Conservation (phyloP, 2,797 vertebrate genomes). For the Halcyon leucocephala region DNA sequence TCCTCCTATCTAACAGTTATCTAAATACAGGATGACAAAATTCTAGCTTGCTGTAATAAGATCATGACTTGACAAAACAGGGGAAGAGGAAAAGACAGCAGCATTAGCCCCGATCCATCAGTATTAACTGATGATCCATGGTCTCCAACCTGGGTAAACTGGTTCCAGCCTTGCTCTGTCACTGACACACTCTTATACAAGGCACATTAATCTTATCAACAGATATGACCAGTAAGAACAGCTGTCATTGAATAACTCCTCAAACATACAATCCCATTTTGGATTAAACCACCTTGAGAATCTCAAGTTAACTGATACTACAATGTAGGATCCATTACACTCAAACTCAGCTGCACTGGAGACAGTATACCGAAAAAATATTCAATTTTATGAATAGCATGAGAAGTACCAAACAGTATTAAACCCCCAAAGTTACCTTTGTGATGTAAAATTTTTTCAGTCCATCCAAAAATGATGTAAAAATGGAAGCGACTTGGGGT, state of each 20-base stretch:
- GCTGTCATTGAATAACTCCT: neutral
- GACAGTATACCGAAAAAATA: neutral
- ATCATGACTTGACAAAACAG: neutral
- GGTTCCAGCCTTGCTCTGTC: neutral
- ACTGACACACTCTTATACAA: neutral
- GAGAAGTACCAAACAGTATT: neutral
- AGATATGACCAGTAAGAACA: neutral
- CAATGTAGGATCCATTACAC: neutral
- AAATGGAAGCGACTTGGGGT: slow-evolving; percentile 98
- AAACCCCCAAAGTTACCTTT: slow-evolving; percentile 85
- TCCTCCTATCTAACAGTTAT: neutral
- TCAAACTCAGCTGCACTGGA: neutral
- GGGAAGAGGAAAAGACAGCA: neutral
- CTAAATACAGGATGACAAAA: neutral
- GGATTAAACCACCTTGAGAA: neutral
- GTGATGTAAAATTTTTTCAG: slow-evolving; percentile 99
- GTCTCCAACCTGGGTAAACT: neutral
- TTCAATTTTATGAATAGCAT: neutral
- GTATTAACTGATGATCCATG: neutral
- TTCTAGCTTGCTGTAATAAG: neutral
- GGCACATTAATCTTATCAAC: neutral
- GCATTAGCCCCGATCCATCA: neutral
- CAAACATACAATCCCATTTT: neutral
- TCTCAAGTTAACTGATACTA: neutral
- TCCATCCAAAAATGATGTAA: slow-evolving; percentile 98